Conservation (phyloP, 2,113 vertebrate genomes). For the Xenopus borealis region DNA sequence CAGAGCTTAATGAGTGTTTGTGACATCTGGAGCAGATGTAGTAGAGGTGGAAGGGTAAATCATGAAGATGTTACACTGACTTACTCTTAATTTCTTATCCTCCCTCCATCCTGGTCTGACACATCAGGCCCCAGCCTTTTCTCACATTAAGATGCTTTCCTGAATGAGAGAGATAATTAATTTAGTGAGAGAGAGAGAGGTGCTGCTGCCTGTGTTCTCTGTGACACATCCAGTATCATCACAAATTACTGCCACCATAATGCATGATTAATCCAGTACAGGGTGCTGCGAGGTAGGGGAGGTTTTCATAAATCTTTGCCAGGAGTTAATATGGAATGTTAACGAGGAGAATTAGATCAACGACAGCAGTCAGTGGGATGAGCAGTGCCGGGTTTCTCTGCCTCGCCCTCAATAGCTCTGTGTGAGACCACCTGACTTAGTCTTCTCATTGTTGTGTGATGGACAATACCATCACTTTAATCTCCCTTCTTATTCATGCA, state of each 20-base stretch:
- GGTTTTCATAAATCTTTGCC: background rate
- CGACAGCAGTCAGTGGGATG: background rate
- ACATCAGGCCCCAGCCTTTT: slow-evolving; percentile 12
- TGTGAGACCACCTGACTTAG: no score
- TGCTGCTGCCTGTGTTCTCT: slow-evolving; percentile 26
- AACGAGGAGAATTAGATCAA: slow-evolving; percentile 7
- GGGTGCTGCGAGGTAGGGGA: background rate
- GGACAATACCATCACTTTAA: no score
- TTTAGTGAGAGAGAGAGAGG: background rate
- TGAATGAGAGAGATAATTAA: slow-evolving; percentile 26
- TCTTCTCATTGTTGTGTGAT: no score
- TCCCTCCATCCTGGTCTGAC: background rate
- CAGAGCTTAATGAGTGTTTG: background rate
- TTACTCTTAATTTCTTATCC: background rate
- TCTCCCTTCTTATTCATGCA: no score
- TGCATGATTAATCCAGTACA: slow-evolving; percentile 48
- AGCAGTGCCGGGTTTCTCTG: background rate
- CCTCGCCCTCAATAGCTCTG: no score
- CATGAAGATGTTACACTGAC: slow-evolving; percentile 1
- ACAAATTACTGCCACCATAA: slow-evolving; percentile 47
- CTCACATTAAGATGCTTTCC: slow-evolving; percentile 22
- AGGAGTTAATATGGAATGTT: background rate
- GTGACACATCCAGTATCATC: slow-evolving; percentile 52
- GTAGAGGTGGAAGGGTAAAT: background rate
- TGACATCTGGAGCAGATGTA: slow-evolving; percentile 18